Evolutionary conservation across 2,797 vertebrate species (phyloP), one percentile per base, ranked within the genome.

Genomic region (Oryzias dopingdopingensis): DNA sequence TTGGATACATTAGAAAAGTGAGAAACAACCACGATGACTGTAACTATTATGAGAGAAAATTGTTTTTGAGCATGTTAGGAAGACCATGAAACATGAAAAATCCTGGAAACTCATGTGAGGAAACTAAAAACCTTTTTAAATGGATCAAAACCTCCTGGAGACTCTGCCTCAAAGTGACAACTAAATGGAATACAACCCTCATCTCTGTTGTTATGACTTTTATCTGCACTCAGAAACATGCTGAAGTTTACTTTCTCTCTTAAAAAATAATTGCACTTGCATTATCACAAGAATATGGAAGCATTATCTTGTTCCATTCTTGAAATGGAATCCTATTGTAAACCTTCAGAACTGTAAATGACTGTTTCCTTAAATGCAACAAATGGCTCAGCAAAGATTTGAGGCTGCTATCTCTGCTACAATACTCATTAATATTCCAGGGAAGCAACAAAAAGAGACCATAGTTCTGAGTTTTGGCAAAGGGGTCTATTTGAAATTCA

Each of bases 401-500:
- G 51, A 51, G 50, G 49, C 72, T 64, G 40, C 48, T 63, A 58
- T 51, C 62, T 59, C 23, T 79, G 70, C 78, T 60, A 67, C 75
- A 80, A 48, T 20, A 65, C 57, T 83, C 59, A 64, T 90, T 89
- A 64, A 85, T 84, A 89, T 88, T 87, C 86, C 74, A 72, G 29
- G 50, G 77, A 76, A 80, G 76, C 72, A 81, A 67, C 67, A 47
- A 67, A 59, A 54, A 62, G 72, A 85, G 74, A 62, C 71, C 51
- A 37, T 15, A 55, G 76, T 68, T 77, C 59, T 49, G 63, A 55
- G 59, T 76, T 84, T 81, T 81, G 66, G 85, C 55, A 59, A 76
- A 79, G 59, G 65, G 69, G 48, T 68, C 83, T 85, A 44, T 85
- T 89, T 90, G 77, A 84, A 83, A 90, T 90, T 86, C 89, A 83